These are phyloP conservation scores for Andrena minutula DNA, from an alignment of 2,888 invertebrate species.

Conservation along the genomic window DNA sequence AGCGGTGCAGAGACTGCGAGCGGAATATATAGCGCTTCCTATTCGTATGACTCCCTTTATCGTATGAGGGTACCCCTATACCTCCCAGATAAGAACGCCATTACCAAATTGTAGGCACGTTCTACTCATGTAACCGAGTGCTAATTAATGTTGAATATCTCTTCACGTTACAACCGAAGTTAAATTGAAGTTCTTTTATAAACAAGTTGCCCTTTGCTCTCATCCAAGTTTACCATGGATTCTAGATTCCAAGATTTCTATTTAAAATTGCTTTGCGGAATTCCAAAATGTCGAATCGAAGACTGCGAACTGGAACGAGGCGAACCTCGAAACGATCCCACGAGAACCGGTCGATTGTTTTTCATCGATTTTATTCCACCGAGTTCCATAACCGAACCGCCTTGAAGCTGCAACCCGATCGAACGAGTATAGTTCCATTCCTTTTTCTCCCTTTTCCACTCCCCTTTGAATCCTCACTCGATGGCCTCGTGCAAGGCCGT, in stretches of 20 bases:
- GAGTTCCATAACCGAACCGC: conserved; percentile 69
- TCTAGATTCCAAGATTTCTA: neutral
- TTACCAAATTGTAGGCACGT: conserved; percentile 48
- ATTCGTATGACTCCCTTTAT: conserved; percentile 29
- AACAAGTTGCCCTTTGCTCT: neutral
- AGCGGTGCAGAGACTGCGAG: neutral
- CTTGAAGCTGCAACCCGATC: conserved; percentile 70
- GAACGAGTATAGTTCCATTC: conserved; percentile 33
- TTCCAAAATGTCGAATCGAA: neutral
- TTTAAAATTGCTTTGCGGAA: neutral
- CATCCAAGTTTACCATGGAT: neutral
- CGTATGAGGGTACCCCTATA: conserved; percentile 68
- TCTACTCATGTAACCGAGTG: neutral
- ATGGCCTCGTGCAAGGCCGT: conserved; percentile 53
- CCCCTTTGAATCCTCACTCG: conserved; percentile 6
- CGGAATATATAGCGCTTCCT: conserved; percentile 48
- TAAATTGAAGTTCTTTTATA: neutral
- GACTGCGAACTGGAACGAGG: neutral
- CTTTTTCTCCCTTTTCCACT: conserved; percentile 38
- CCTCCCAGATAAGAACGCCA: conserved; percentile 33
- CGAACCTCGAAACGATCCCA: conserved; percentile 20
- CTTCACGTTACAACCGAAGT: neutral
- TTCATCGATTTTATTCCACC: conserved; percentile 52
- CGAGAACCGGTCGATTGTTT: conserved; percentile 76
- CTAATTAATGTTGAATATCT: neutral